Evolutionary conservation across 2,797 vertebrate species (phyloP).

Genomic region (Sarcophilus harrisii): DNA sequence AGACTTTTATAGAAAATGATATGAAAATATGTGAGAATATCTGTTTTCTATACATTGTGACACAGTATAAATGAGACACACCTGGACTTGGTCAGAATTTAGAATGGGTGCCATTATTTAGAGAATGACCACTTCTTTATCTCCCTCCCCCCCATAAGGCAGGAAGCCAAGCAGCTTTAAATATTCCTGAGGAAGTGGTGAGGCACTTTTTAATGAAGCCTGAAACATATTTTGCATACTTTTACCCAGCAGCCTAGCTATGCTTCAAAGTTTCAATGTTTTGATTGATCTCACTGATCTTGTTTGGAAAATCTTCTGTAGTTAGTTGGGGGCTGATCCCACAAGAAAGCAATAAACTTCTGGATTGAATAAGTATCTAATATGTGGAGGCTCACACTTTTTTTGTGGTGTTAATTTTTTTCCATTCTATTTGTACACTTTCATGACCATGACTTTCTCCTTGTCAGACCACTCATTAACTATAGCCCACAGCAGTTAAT

Average conservation of each 20-base stretch:
- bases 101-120: constrained; percentile 42
- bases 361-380: constrained; percentile 66
- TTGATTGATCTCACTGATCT: constrained; percentile 75
- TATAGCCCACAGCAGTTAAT: constrained; percentile 75
- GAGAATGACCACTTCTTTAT: constrained; percentile 70
- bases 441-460: constrained; percentile 54
- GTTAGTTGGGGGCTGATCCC: constrained; percentile 48
- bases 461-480: constrained; percentile 71
- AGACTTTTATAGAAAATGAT: neutral
- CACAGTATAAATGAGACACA: neutral
- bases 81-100: neutral
- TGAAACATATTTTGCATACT: constrained; percentile 72
- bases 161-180: constrained; percentile 58
- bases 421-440: constrained; percentile 60
- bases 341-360: constrained; percentile 72
- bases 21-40: neutral
- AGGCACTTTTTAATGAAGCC: constrained; percentile 76
- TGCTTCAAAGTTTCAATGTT: constrained; percentile 77
- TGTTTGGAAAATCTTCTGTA: constrained; percentile 71
- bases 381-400: constrained; percentile 60
- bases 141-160: constrained; percentile 70
- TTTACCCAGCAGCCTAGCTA: constrained; percentile 72
- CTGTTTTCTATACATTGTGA: constrained; percentile 10
- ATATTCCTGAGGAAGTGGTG: constrained; percentile 64
- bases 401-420: constrained; percentile 71